phyloP scores from a whole-genome alignment of 2,113 vertebrate genomes.

The Heterotilapia buettikoferi region DNA sequence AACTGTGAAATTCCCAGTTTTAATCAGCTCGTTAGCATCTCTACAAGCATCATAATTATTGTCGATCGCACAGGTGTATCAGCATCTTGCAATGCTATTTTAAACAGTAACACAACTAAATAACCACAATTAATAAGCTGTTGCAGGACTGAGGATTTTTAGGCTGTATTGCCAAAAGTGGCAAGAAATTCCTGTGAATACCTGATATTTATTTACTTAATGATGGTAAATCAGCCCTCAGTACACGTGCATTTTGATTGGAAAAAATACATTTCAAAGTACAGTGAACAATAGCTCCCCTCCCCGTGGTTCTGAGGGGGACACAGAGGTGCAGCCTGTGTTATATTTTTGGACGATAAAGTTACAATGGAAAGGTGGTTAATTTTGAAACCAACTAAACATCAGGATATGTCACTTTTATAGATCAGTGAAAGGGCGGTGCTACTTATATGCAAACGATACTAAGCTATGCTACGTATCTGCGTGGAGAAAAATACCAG shows the following conservation, averaged over 20 bases:
- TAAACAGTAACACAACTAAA: neutral
- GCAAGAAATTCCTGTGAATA: neutral
- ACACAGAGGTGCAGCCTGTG: fast-evolving
- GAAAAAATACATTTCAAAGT: neutral
- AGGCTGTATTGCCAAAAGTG: neutral
- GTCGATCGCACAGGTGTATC: neutral
- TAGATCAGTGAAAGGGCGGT: neutral
- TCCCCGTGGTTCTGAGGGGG: fast-evolving
- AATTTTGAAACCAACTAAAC: neutral
- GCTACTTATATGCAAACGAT: neutral
- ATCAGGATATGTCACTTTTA: neutral
- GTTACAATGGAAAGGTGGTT: neutral
- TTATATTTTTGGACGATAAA: neutral
- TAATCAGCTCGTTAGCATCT: neutral
- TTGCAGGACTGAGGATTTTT: neutral
- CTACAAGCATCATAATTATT: neutral
- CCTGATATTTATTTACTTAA: neutral
- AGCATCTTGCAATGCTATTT: neutral
- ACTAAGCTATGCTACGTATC: neutral
- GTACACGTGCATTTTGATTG: neutral
- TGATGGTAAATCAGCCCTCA: neutral
- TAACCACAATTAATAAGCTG: neutral
- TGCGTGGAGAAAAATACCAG: neutral
- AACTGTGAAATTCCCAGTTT: neutral
- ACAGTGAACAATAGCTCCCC: neutral